Evolutionary conservation across 2,113 vertebrate species (phyloP), one percentile per base, ranked within the genome.

Genomic region (Elaphurus davidianus): DNA sequence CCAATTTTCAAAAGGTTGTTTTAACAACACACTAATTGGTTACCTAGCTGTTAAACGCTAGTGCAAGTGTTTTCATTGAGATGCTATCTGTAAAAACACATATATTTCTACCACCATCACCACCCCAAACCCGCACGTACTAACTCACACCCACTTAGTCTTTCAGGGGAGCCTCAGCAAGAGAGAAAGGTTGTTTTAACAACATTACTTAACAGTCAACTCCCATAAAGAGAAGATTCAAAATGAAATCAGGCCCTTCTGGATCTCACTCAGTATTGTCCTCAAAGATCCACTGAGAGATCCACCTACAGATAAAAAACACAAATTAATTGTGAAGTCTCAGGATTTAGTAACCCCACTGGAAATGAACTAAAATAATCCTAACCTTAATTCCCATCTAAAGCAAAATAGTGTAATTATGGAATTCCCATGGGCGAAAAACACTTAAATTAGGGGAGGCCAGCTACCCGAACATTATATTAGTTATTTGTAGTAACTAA

Each of bases 81-180:
- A 82, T 54, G 7, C 8, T 78, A 62, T 30, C 43, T 97, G 88
- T 94, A 52, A 93, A 91, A 96, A 27, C 16, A 50, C 5, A 2
- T 28, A 25, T 36, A 54, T 88, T 87, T 97, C 74, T 76, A 67
- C 27, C 78, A 36, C 3, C 19, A 52, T 36, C 50, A 88, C 57
- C 47, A 47, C 3, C 13, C 6, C 10, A 13, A 67, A 79, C 97
- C 95, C 95, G 81, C 89, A 98, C 97, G 98, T 98, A 96, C 98
- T 99, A 99, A 99, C 97, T 71, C n/a, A 71, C 6, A 87, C 1
- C 45, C 45, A 28, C 62, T 76, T 71, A 90, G 87, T 98, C 92
- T 97, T 98, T 98, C 98, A 98, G 97, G 86, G 92, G 84, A 97
- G 88, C 86, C 94, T 98, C 97, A 97, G 97, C 90, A 50, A 95